phyloP scores from a whole-genome alignment of 2,888 invertebrate species.

The Ectemnius continuus region DNA sequence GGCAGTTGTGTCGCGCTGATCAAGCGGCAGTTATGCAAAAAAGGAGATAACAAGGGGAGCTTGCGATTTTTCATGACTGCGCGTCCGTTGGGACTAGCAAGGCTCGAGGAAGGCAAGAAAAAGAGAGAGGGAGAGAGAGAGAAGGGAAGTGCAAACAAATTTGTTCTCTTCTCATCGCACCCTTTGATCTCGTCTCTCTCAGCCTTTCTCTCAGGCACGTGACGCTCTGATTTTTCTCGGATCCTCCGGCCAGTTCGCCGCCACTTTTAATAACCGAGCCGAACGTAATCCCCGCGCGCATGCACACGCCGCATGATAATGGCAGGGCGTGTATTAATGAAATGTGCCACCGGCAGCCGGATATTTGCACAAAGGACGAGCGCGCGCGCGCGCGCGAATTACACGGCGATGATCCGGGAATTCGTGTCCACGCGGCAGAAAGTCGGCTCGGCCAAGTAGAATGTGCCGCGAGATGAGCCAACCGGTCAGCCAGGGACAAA shows the following conservation, averaged over 20 bases:
- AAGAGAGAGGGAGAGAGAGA: too few relatives aligned
- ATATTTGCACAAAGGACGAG: too few relatives aligned
- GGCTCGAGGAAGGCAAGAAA: too few relatives aligned
- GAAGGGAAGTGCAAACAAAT: neutral
- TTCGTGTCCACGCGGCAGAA: too few relatives aligned
- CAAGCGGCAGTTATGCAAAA: too few relatives aligned
- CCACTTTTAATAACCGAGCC: conserved; percentile 1
- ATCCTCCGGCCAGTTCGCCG: neutral
- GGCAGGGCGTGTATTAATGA: neutral
- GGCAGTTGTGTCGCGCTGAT: too few relatives aligned
- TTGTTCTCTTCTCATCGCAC: neutral
- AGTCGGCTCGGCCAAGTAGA: too few relatives aligned
- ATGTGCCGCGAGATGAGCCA: too few relatives aligned
- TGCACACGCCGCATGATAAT: neutral
- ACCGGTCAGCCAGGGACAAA: too few relatives aligned
- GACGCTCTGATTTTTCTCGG: neutral
- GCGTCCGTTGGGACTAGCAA: neutral
- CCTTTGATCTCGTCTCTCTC: conserved; percentile 3
- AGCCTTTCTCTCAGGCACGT: neutral
- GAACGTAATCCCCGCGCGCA: neutral
- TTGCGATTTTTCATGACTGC: neutral
- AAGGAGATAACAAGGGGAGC: too few relatives aligned
- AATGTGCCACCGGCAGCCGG: neutral
- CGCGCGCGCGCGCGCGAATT: too few relatives aligned
- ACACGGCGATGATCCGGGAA: too few relatives aligned